Base-by-base conservation (phyloP, 2,888 invertebrate genomes). In the Scotopteryx bipunctaria region DNA sequence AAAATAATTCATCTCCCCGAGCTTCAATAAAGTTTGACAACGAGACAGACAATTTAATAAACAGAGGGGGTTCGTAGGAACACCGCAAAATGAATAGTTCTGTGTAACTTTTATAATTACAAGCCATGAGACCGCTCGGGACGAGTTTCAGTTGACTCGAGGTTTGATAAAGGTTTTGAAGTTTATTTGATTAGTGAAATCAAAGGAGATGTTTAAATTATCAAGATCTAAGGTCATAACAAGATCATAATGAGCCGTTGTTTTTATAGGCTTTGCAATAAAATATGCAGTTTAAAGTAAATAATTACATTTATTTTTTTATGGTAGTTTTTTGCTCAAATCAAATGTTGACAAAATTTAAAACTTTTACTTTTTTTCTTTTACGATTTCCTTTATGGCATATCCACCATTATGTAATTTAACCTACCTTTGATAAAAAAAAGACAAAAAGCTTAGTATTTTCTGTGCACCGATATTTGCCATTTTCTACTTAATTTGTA, bases 101-200 rank as follows among this genome's bases (percentile, higher is more conserved):
- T 5, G 6, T 31, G 21, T 17, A 36, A 44, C 35, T 44, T 44
- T 36, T 44, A 44, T 44, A 44, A 44, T 44, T 44, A 36, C 43
- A 2, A 13, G 35, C 15, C n/a, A 35, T 16, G 35, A 17, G 27
- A 17, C 9, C 23, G 23, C n/a, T 14, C 21, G 25, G 11, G 9
- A 35, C 13, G 13, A 35, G 33, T 25, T 25, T 25, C 17, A 25
- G 23, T 19, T 41, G 25, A 36, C 44, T 16, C 16, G 27, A 6
- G 9, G 17, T 17, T 31, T 31, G 15, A 29, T 8, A 6, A 15
- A 16, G 9, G 9, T 35, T 43, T 9, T 25, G 5, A 23, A 33
- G 3, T 21, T 33, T 43, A 21, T 43, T 23, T 29, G n/a, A 17
- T 16, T 5, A 4, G 16, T 27, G 5, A 27, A 40, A 36, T 5